These are phyloP conservation scores for Periplaneta americana DNA, from an alignment of 1,140 invertebrate species.

Conservation along the genomic window DNA sequence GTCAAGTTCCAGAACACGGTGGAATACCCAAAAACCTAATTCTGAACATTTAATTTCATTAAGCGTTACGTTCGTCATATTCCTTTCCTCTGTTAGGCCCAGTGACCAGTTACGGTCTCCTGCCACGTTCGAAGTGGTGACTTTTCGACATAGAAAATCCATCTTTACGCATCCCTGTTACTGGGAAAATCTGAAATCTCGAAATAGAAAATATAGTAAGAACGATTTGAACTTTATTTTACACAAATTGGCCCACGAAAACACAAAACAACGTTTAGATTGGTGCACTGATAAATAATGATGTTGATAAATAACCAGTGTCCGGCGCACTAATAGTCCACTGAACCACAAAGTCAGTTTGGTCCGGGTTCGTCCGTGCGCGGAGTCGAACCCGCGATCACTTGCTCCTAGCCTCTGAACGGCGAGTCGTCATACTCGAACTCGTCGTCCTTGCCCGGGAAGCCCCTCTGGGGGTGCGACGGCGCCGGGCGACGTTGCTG, in stretches of 20 bases:
- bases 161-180: too few species aligned
- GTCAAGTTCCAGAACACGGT: too few species aligned
- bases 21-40: too few species aligned
- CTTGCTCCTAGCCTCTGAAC: neutral
- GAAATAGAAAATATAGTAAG: neutral
- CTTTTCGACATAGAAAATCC: too few species aligned
- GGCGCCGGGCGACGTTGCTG: constrained; percentile 58
- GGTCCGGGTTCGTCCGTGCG: neutral
- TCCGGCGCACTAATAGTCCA: neutral
- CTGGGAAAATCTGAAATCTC: too few species aligned
- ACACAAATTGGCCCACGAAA: neutral
- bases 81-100: too few species aligned
- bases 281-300: neutral
- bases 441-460: constrained; percentile 13
- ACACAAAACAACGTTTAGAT: neutral
- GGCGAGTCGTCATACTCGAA: constrained; percentile 19
- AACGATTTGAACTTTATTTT: neutral
- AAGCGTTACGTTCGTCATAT: too few species aligned
- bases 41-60: too few species aligned
- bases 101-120: too few species aligned
- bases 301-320: neutral
- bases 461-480: neutral
- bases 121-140: too few species aligned
- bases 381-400: neutral
- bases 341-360: too few species aligned